Evolutionary conservation across 1,140 invertebrate genomes (phyloP), one percentile per base, ranked within the genome.

Genomic region (Hycleus phaleratus): DNA sequence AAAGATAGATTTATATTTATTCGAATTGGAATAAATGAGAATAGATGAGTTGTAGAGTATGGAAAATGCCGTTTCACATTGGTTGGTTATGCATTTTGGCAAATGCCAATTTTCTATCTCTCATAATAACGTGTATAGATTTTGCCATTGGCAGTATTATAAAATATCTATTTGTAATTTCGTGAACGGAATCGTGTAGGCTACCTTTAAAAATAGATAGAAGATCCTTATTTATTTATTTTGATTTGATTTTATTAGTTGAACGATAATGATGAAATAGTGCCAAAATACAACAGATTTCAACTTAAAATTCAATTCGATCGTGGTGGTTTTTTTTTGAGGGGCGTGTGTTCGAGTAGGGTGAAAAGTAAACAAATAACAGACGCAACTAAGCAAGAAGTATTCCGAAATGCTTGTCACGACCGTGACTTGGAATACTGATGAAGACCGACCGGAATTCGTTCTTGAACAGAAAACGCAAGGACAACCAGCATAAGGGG

Each of bases 11-110:
- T 32, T 32, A 32, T 32, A 32, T 32, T 18, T 18, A 18, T 18
- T 18, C 18, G 18, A 32, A 32, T 32, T 7, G 32, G 32, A 32
- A 32, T 32, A 32, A 32, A 32, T 32, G 32, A 32, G 32, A 32
- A 32, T 32, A 7, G 4, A 32, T 32, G 4, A 32, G 32, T 5
- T 53, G 52, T 32, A 59, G 53, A 40, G 47, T 40, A 50, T 50
- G 50, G 55, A 57, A 46, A 59, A 54, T 45, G 49, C 25, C 51
- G 26, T 49, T 46, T 51, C 54, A 55, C 51, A 61, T 64, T 58
- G 59, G 59, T 54, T 60, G 56, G 61, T 59, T 58, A 58, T 55
- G 50, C 58, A 58, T 45, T 63, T 32, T 64, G 59, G 62, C 61
- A 62, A 57, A 49, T 46, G 43, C 32, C 32, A 32, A 32, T 32